These are phyloP conservation scores for Acromyrmex echinatior DNA, from an alignment of 1,140 invertebrate species.

Conservation along the genomic window DNA sequence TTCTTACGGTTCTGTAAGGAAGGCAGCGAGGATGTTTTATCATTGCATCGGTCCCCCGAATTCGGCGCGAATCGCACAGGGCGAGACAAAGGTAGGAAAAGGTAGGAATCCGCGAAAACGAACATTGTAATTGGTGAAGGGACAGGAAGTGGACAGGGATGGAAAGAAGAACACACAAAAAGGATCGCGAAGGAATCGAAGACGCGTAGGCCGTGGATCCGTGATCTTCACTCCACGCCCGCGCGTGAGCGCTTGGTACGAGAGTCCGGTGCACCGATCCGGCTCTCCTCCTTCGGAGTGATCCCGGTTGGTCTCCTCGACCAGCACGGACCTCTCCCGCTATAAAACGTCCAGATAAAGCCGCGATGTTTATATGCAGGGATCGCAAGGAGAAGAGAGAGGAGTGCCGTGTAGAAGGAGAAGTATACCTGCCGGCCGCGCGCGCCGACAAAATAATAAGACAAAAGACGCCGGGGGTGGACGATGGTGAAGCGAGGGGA, in stretches of 20 bases:
- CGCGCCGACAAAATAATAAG: conserved; percentile 80
- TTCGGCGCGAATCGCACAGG: conserved; percentile 32
- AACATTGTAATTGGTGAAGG: conserved; percentile 51
- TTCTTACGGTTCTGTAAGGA: conserved; percentile 29
- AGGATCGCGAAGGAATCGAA: conserved; percentile 21
- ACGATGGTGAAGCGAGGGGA: conserved; percentile 50
- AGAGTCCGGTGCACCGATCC: conserved; percentile 8
- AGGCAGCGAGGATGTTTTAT: conserved; percentile 31
- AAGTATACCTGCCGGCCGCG: conserved; percentile 75
- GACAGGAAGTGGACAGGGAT: conserved; percentile 19
- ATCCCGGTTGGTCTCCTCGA: conserved; percentile 60
- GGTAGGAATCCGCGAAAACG: conserved; percentile 49
- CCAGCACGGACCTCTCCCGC: conserved; percentile 63
- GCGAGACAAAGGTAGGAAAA: conserved; percentile 63
- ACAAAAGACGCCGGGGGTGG: conserved; percentile 78
- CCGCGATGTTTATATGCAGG: conserved; percentile 82
- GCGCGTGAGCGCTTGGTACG: background rate
- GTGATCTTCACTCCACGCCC: conserved; percentile 38
- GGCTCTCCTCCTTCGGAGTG: conserved; percentile 55
- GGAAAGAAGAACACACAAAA: background rate
- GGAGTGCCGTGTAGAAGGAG: conserved; percentile 66
- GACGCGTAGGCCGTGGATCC: conserved; percentile 67
- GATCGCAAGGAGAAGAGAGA: conserved; percentile 59
- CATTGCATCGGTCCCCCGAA: conserved; percentile 23
- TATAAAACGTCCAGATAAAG: conserved; percentile 83